Evolutionary conservation across 1,140 invertebrate species (phyloP).

Genomic region (Sweltsa coloradensis): DNA sequence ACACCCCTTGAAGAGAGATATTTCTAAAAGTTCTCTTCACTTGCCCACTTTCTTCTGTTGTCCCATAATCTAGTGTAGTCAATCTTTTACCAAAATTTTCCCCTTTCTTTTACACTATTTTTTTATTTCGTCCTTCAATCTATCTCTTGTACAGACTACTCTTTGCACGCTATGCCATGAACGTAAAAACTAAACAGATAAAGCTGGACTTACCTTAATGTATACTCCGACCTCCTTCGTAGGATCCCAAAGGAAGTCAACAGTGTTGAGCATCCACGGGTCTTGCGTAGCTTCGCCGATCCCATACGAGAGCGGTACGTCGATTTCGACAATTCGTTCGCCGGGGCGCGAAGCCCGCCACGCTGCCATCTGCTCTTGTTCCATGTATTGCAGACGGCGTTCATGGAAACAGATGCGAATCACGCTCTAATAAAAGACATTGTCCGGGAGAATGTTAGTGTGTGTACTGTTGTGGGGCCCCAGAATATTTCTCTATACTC

Average conservation of each 20-base stretch:
- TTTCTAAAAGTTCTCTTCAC: too few species aligned
- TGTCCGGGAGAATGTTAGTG: too few species aligned
- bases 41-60: too few species aligned
- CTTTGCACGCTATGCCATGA: too few species aligned
- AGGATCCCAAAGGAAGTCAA: conserved; percentile 91
- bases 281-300: conserved; percentile 71
- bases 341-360: conserved; percentile 81
- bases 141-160: too few species aligned
- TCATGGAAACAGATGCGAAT: conserved; percentile 93
- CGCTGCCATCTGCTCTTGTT: conserved; percentile 80
- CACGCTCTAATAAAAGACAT: conserved; percentile 52
- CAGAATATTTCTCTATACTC: too few species aligned
- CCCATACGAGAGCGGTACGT: conserved; percentile 88
- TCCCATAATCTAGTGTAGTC: conserved; percentile 2
- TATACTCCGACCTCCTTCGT: conserved; percentile 91
- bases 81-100: too few species aligned
- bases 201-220: conserved; percentile 53
- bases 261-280: conserved; percentile 57
- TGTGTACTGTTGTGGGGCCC: too few species aligned
- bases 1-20: too few species aligned
- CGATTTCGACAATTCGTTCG: conserved; percentile 84
- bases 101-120: not conserved
- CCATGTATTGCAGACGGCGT: conserved; percentile 87
- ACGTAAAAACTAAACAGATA: not conserved
- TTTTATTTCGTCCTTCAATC: conserved; percentile 1